phyloP scores from a whole-genome alignment of 1,140 invertebrate species.

The Diorhabda sublineata region DNA sequence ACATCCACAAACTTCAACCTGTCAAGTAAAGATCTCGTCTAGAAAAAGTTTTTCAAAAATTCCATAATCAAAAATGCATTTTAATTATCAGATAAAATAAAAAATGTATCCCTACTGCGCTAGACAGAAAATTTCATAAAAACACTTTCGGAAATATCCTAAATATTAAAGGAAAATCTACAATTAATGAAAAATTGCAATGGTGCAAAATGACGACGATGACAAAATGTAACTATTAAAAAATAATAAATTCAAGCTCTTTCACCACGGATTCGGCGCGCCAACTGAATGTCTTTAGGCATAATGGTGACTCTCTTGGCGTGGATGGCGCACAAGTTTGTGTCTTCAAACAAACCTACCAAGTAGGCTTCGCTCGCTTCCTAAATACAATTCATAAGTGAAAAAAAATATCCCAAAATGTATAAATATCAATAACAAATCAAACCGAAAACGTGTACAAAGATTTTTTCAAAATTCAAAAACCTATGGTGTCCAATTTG shows the following conservation, averaged over 20 bases:
- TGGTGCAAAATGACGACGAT: no score
- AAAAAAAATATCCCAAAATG: background rate
- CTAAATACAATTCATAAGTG: conserved; percentile 43
- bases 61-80: no score
- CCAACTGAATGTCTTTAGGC: conserved; percentile 93
- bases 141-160: no score
- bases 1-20: no score
- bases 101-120: no score
- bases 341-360: conserved; percentile 77
- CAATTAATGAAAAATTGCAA: no score
- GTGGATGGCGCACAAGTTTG: conserved; percentile 82
- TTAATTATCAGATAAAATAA: no score
- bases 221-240: background rate
- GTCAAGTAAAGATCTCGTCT: no score
- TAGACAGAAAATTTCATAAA: no score
- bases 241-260: conserved; percentile 62
- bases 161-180: no score
- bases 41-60: no score
- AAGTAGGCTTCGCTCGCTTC: conserved; percentile 84
- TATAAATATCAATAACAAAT: background rate
- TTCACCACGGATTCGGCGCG: conserved; percentile 80
- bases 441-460: background rate
- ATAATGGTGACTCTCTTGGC: conserved; percentile 93
- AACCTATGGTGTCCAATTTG: no score
- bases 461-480: background rate